Evolutionary conservation across 2,797 vertebrate species (phyloP).

Genomic region (Florisuga fusca): DNA sequence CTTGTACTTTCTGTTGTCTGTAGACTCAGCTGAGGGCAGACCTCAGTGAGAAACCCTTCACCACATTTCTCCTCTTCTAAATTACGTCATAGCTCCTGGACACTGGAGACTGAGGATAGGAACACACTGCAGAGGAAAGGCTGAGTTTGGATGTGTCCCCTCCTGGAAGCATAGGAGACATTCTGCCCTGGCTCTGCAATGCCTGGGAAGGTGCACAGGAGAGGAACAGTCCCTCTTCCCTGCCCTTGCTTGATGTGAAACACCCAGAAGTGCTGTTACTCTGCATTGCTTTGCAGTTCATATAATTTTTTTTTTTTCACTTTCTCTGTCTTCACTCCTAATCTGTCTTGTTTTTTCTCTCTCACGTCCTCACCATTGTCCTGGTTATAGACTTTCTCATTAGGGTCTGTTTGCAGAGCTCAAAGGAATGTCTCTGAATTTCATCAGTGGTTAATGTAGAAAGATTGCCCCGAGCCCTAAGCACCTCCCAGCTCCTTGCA

Average conservation of each 20-base stretch:
- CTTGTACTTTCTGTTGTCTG: not conserved
- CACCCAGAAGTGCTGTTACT: not conserved
- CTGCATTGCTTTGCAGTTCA: not conserved
- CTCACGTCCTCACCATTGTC: not conserved
- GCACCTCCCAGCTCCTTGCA: not conserved
- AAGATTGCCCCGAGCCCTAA: not conserved
- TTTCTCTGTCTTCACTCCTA: not conserved
- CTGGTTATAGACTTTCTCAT: not conserved
- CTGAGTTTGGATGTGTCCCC: no score
- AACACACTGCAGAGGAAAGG: not conserved
- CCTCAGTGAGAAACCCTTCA: not conserved
- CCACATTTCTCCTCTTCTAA: not conserved
- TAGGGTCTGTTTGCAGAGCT: not conserved
- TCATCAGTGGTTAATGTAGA: not conserved
- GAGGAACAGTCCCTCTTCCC: not conserved
- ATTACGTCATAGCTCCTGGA: not conserved
- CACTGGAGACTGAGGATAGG: not conserved
- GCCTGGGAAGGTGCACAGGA: not conserved
- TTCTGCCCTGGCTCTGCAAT: not conserved
- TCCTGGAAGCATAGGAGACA: not conserved
- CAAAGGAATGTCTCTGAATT: not conserved
- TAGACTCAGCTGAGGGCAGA: not conserved
- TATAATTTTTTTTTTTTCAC: not conserved
- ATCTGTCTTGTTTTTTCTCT: not conserved
- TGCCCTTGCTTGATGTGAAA: not conserved